phyloP scores from a whole-genome alignment of 2,113 vertebrate genomes.

The Perca flavescens region DNA sequence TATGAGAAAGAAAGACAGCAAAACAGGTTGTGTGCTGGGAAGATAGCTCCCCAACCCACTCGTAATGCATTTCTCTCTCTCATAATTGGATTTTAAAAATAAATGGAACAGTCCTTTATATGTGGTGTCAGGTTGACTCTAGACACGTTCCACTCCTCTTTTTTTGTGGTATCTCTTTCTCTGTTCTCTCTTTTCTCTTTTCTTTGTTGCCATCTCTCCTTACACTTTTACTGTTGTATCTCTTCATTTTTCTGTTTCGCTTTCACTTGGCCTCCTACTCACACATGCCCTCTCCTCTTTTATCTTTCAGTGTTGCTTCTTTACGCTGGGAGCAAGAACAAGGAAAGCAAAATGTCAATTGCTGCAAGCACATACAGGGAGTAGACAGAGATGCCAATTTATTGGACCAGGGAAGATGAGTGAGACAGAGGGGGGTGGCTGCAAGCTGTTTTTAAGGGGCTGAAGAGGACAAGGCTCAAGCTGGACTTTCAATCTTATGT shows the following conservation, averaged over 20 bases:
- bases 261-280: slow-evolving; percentile 24
- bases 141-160: slow-evolving; percentile 20
- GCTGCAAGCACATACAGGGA: slow-evolving; percentile 11
- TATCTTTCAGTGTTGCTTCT: slow-evolving; percentile 20
- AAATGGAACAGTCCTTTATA: slow-evolving; percentile 64
- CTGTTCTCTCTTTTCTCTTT: neutral
- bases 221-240: slow-evolving; percentile 7
- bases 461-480: slow-evolving; percentile 29
- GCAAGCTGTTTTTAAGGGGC: slow-evolving; percentile 52
- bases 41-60: slow-evolving; percentile 48
- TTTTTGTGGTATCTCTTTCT: slow-evolving; percentile 11
- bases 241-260: slow-evolving; percentile 18
- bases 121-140: slow-evolving; percentile 41
- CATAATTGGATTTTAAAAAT: slow-evolving; percentile 80
- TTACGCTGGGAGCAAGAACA: slow-evolving; percentile 25
- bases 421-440: slow-evolving; percentile 8
- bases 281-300: slow-evolving; percentile 16
- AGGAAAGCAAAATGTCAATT: slow-evolving; percentile 50
- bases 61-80: slow-evolving; percentile 59
- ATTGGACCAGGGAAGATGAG: slow-evolving; percentile 30
- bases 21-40: slow-evolving; percentile 49
- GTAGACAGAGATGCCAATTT: slow-evolving; percentile 36
- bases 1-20: slow-evolving; percentile 20
- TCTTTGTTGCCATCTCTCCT: neutral
- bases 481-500: slow-evolving; percentile 23